Evolutionary conservation across 2,888 invertebrate genomes (phyloP), one percentile per base, ranked within the genome.

Genomic region (Yponomeuta malinellus): DNA sequence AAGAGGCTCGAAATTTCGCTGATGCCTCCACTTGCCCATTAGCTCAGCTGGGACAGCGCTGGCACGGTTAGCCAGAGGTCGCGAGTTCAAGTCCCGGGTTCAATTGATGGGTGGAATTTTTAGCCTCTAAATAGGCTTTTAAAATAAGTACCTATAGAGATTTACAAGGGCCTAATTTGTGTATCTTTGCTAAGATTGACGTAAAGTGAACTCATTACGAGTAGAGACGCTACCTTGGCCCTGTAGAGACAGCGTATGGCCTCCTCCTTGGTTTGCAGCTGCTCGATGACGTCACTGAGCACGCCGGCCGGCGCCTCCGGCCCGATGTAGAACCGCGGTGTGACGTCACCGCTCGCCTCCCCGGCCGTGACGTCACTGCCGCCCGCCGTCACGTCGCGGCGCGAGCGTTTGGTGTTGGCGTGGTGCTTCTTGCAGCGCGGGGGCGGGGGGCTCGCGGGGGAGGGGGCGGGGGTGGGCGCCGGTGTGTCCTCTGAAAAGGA

Each of bases 371-470:
- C 89, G 0, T 83, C 76, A 10, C 8, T 0, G 43, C 43, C 43
- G 43, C 43, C 43, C 43, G 73, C 70, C 67, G 78, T 85, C 15
- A 81, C 78, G 0, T 90, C 89, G 10, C 67, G 8, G 15, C 33
- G 29, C 67, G 31, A 29, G 0, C 83, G 86, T 72, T 91, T 91
- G 59, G 89, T 90, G 70, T 90, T 90, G 0, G 83, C 84, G 77
- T 89, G 79, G 73, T 91, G 90, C 71, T 90, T 90, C 75, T 90
- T 90, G 74, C 90, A 91, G 29, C 52, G 48, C 37, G 63, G 70
- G 9, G 63, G 48, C 9, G 10, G 3, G 68, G 68, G 1, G 63
- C 43, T 15, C 15, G 15, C 15, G 52, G 52, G 15, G 52, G 1
- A 12, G 2, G 52, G 15, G 15, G 15, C 52, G 52, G 52, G 52